These are phyloP conservation scores for Cnemophilus loriae DNA, from an alignment of 2,113 vertebrate species.

Conservation along the genomic window DNA sequence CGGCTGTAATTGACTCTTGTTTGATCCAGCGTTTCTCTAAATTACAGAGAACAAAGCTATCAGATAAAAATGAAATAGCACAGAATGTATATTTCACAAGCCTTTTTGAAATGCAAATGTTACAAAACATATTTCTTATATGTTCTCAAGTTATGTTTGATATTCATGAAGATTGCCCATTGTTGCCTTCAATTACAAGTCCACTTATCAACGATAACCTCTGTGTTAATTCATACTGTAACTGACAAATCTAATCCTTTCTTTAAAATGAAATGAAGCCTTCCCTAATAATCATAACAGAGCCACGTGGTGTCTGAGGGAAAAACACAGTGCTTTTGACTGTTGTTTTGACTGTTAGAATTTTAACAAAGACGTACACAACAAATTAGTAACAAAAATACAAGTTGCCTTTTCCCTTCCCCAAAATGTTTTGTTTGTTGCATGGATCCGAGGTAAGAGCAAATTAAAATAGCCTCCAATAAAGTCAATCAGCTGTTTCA, in stretches of 20 bases:
- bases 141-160: conserved; percentile 7
- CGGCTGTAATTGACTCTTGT: conserved; percentile 23
- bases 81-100: conserved; percentile 1
- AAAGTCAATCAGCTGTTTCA: not conserved
- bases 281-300: not conserved
- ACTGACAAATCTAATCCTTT: conserved; percentile 26
- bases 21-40: conserved; percentile 44
- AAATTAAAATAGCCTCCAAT: not conserved
- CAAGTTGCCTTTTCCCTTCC: not conserved
- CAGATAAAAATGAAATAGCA: conserved; percentile 35
- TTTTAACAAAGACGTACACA: not conserved
- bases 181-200: not conserved
- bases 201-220: conserved; percentile 11
- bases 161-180: not conserved
- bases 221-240: not conserved
- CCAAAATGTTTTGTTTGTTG: not conserved
- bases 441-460: not conserved
- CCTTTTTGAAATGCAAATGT: conserved; percentile 36
- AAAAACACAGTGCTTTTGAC: not conserved
- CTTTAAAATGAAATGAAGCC: not conserved
- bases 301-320: not conserved
- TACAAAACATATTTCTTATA: not conserved
- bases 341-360: not conserved
- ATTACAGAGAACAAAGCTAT: conserved; percentile 50
- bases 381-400: not conserved